Evolutionary conservation across 2,888 invertebrate species (phyloP).

Genomic region (Ceramica pisi): DNA sequence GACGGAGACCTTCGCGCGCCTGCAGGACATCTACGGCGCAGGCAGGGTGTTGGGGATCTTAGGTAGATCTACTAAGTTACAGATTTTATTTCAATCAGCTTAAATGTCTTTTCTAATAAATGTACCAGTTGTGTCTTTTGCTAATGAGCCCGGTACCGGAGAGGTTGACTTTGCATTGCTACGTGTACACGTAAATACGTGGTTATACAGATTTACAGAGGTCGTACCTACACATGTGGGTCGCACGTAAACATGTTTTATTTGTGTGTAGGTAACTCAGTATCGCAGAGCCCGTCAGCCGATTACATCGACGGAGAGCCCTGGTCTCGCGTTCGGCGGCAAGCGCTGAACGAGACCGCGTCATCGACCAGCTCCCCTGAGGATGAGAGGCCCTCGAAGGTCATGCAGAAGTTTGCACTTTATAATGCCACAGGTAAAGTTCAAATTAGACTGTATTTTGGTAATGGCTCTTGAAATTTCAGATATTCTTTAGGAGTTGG

Average conservation of each 20-base stretch:
- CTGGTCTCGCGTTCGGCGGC: slow-evolving; percentile 79
- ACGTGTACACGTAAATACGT: not conserved
- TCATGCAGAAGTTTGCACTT: slow-evolving; percentile 84
- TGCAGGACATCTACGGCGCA: slow-evolving; percentile 90
- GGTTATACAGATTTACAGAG: too few relatives aligned
- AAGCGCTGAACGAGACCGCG: slow-evolving; percentile 71
- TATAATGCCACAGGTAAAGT: slow-evolving; percentile 88
- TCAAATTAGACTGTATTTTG: not conserved
- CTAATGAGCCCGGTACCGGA: too few relatives aligned
- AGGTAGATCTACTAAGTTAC: slow-evolving; percentile 74
- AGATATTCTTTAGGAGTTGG: not conserved
- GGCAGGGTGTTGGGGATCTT: slow-evolving; percentile 91
- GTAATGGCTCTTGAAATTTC: not conserved
- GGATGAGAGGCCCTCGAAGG: slow-evolving; percentile 76
- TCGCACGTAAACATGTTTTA: not conserved
- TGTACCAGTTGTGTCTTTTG: too few relatives aligned
- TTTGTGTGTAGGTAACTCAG: slow-evolving; percentile 83
- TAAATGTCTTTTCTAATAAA: not conserved
- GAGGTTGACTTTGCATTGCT: too few relatives aligned
- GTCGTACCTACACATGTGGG: too few relatives aligned
- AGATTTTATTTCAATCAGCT: not conserved
- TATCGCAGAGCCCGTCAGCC: slow-evolving; percentile 77
- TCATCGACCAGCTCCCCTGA: slow-evolving; percentile 71
- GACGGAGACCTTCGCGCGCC: slow-evolving; percentile 90
- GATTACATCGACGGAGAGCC: slow-evolving; percentile 78